Evolutionary conservation across 2,797 vertebrate genomes (phyloP).

Genomic region (Sardinella longiceps): DNA sequence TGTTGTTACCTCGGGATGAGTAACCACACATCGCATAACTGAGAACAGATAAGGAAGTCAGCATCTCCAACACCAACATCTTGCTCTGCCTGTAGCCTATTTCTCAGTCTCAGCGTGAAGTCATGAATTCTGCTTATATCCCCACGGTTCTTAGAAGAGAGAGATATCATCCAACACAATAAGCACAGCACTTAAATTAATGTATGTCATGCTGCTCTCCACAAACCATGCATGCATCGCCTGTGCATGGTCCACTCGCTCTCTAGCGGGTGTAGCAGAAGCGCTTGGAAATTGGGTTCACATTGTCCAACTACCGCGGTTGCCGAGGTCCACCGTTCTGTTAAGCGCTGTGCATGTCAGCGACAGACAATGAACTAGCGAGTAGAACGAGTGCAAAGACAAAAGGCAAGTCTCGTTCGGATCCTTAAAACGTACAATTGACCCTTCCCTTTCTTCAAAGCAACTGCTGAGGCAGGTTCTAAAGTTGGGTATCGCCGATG

Average conservation of each 20-base stretch:
- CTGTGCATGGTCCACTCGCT: conserved; percentile 29
- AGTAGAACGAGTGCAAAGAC: neutral
- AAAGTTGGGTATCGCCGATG: neutral
- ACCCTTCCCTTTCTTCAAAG: neutral
- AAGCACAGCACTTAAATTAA: neutral
- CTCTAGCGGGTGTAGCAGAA: conserved; percentile 58
- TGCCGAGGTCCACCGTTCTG: neutral
- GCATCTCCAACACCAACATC: conserved; percentile 70
- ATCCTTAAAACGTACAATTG: neutral
- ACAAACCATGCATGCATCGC: neutral
- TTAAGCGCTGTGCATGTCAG: neutral
- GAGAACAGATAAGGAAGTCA: conserved; percentile 25
- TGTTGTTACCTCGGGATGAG: conserved; percentile 77
- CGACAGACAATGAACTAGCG: conserved; percentile 30
- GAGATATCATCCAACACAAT: neutral
- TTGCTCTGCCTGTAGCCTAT: neutral
- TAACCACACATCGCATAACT: conserved; percentile 48
- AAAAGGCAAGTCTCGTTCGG: neutral
- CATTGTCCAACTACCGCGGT: conserved; percentile 33
- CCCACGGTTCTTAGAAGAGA: neutral
- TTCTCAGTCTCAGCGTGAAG: conserved; percentile 1
- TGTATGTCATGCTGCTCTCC: neutral
- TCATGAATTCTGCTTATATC: neutral
- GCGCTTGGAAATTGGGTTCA: conserved; percentile 59
- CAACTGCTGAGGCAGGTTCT: neutral